phyloP scores from a whole-genome alignment of 1,140 invertebrate species.

The Drosophila pallidifrons region DNA sequence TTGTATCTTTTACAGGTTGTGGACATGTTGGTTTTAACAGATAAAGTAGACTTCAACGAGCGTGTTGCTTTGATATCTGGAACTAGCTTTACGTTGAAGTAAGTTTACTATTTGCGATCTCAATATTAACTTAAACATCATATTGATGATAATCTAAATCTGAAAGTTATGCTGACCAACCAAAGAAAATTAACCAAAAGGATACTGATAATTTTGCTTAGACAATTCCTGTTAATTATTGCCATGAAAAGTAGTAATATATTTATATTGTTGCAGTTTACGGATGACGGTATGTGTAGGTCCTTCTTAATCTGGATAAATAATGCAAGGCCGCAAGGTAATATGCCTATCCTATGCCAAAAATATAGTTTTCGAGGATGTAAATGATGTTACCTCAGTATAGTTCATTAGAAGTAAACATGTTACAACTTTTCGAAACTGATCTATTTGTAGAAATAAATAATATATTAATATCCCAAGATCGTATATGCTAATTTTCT shows the following conservation, averaged over 20 bases:
- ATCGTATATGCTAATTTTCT: neutral
- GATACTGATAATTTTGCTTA: slow-evolving; percentile 53
- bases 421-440: slow-evolving; percentile 77
- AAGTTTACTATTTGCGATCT: neutral
- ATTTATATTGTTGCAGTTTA: neutral
- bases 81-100: neutral
- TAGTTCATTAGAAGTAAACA: slow-evolving; percentile 80
- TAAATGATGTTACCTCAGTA: slow-evolving; percentile 73
- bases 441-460: slow-evolving; percentile 27
- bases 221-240: neutral
- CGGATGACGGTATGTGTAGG: too few species aligned
- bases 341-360: neutral
- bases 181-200: slow-evolving; percentile 63
- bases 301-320: neutral
- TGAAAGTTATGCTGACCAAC: slow-evolving; percentile 61
- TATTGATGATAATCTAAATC: slow-evolving; percentile 53
- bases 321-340: slow-evolving; percentile 16
- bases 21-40: neutral
- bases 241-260: neutral
- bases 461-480: neutral
- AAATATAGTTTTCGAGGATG: neutral
- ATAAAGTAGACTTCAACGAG: neutral
- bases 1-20: slow-evolving; percentile 15
- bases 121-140: neutral
- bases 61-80: neutral